Base-by-base conservation (phyloP, 64 coral and sea anemone species). In the Dendronephthya gigantea region DNA sequence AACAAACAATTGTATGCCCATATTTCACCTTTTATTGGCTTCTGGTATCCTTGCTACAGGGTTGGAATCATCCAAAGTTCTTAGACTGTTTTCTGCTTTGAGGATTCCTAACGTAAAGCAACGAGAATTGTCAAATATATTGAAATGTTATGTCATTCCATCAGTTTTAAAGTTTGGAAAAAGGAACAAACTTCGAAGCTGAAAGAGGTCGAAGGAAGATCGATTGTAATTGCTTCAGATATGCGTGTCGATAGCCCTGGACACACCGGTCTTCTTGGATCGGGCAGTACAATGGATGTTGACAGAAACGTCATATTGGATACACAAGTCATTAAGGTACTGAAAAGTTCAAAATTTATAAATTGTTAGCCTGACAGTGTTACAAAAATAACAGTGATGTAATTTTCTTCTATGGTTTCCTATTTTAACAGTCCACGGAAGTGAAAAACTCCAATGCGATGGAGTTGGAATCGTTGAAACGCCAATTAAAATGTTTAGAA, bases 241-340 rank as follows among this genome's bases (percentile, higher is more conserved):
- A 84, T 84, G 83, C 47, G 41, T 49, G 83, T 84, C n/a, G 41
- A 84, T 49, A 84, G 83, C 48, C 83, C 83, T 48, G 83, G 83
- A 27, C 83, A 84, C 83, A 49, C 43, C 48, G 83, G 83, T 84
- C 48, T 84, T 50, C 83, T 51, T 48, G 40, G 83, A 84, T 50
- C 41, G 5, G 83, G 47, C 39, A 84, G 83, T 52, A 84, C 43
- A 25, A 22, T 84, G 41, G 47, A 84, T 84, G 41, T 84, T 41
- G 27, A 49, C 1, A 48, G 47, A 40, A 84, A 84, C 47, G 25
- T 84, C 15, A 52, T 50, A 50, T 48, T 84, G 29, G 83, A 84
- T 48, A 84, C 83, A 49, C 83, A 84, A 50, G 48, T 84, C 41
- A 84, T 84, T 40, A 84, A 84, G 83, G 41, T 84, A 84, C 50